Conservation (phyloP, 2,113 vertebrate genomes). For the Anas platyrhynchos region DNA sequence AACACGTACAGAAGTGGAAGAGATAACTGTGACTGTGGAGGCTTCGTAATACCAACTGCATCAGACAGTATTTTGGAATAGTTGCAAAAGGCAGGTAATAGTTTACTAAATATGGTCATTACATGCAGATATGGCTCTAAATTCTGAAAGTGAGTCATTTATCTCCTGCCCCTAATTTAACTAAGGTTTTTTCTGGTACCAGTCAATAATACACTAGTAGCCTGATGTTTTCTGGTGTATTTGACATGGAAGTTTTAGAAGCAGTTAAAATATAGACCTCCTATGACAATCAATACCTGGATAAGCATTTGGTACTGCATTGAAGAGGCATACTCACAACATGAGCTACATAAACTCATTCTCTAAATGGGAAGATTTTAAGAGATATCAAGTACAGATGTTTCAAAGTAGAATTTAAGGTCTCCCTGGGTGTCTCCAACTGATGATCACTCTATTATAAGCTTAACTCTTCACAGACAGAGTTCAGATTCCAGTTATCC, state of each 20-base stretch:
- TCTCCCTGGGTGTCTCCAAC: slow-evolving; percentile 82
- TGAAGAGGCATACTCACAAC: slow-evolving; percentile 80
- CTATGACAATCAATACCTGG: slow-evolving; percentile 73
- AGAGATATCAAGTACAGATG: slow-evolving; percentile 83
- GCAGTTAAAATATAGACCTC: slow-evolving; percentile 54
- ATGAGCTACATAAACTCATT: slow-evolving; percentile 85
- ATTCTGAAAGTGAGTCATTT: background rate
- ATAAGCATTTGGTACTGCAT: slow-evolving; percentile 76
- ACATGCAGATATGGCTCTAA: background rate
- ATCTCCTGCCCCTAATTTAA: background rate
- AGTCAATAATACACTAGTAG: background rate
- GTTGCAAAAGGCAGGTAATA: background rate
- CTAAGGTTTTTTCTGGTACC: background rate
- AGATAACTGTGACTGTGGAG: background rate
- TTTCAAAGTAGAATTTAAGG: slow-evolving; percentile 84
- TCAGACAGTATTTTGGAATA: background rate
- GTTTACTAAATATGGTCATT: background rate
- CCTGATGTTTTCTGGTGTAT: background rate
- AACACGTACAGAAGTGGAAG: background rate
- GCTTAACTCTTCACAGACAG: slow-evolving; percentile 82
- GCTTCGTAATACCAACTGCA: background rate
- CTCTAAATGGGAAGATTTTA: slow-evolving; percentile 84
- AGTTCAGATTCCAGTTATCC: slow-evolving; percentile 82
- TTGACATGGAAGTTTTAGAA: slow-evolving; percentile 19
- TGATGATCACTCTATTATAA: slow-evolving; percentile 79